Evolutionary conservation across 2,113 vertebrate genomes (phyloP).

Genomic region (Dipodomys spectabilis): DNA sequence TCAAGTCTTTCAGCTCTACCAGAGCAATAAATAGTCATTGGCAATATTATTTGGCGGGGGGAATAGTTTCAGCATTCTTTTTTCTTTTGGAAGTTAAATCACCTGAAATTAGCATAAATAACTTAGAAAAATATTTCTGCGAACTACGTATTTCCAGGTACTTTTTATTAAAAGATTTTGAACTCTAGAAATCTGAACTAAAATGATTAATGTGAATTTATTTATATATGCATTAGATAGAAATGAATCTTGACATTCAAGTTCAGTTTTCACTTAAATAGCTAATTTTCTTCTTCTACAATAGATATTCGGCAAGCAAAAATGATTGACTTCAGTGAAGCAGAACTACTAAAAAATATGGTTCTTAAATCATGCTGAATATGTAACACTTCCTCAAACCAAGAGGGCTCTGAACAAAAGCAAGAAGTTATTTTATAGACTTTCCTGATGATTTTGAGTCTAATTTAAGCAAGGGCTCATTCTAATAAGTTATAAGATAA

Average conservation of each 20-base stretch:
- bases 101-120: constrained; percentile 17
- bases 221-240: constrained; percentile 27
- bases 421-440: neutral
- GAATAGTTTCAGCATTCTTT: neutral
- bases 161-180: neutral
- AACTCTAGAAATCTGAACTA: neutral
- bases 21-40: neutral
- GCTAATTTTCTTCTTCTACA: neutral
- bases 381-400: constrained; percentile 6
- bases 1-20: neutral
- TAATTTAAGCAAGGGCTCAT: neutral
- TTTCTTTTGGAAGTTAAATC: neutral
- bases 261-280: neutral
- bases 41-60: neutral
- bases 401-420: neutral
- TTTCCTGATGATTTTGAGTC: neutral
- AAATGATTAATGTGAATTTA: constrained; percentile 14
- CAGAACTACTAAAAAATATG: neutral
- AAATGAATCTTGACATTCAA: constrained; percentile 44
- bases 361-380: neutral
- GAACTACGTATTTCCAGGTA: neutral
- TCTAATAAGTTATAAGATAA: neutral
- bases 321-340: neutral
- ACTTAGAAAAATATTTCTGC: neutral
- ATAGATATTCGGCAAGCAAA: neutral